Base-by-base conservation (phyloP, 2,113 vertebrate species). In the Prunella fulvescens region DNA sequence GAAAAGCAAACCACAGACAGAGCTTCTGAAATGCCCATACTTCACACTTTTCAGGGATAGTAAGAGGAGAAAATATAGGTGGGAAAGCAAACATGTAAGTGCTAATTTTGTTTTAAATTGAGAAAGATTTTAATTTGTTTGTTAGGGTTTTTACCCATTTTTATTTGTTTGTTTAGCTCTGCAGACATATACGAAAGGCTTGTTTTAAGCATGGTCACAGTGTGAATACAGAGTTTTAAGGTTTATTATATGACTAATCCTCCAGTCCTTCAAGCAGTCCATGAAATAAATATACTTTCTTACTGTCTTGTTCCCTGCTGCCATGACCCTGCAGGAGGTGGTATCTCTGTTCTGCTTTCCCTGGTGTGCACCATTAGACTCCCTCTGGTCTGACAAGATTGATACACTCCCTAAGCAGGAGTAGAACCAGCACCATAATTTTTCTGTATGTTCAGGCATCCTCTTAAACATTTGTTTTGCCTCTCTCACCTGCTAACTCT, bases 131-230 rank as follows among this genome's bases (percentile, higher is more conserved):
- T 65, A 17, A 42, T 53, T 71, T 53, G 19, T 79, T 56, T 71
- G 2, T 56, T 61, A 45, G 7, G 1, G 1, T 0, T 53, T 29
- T 53, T 66, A 19, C 6, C 7, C 23, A 9, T 14, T 12, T 29
- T 26, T 40, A 6, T 47, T 57, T 39, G 0, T 33, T 71, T 76
- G 6, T 54, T 92, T 58, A 37, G 47, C 7, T 6, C 37, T 86
- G 29, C 50, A 65, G 29, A 33, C 9, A 25, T 44, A 28, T n/a
- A 37, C 35, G 50, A 64, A 74, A 92, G 2, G 3, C 44, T 64
- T 1, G 0, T 11, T 82, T 76, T 69, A 48, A 25, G 11, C 48
- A 57, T 29, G 35, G 11, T 10, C 11, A 40, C 61, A 65, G 66
- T 9, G 10, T 37, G 26, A 86, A 73, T 44, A 37, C 9, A 61